Evolutionary conservation across 1,140 invertebrate species (phyloP), one percentile per base, ranked within the genome.

Genomic region (Meloidogyne hapla): DNA sequence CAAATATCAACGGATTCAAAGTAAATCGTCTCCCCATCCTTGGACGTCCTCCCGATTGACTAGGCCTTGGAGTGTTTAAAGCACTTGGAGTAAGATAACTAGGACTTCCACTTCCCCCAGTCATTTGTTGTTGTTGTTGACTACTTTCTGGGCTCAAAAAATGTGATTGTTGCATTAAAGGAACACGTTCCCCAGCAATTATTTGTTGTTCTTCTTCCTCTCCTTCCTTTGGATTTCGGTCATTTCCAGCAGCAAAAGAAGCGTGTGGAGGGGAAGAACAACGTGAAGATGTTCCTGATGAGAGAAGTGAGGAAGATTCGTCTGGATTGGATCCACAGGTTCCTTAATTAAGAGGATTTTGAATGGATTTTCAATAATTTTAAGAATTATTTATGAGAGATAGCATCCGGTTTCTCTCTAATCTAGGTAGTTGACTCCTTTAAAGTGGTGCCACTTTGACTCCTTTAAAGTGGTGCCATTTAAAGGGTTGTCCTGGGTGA

Each of bases 1-100:
- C 85, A 76, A 86, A 86, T 25, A 86, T 87, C 15, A 86, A 42
- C 40, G 84, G 85, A 67, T 86, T 86, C 21, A 86, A 80, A 6
- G 85, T 86, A 73, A 86, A 87, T 18, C 84, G 76, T 33, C 80
- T 69, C 4, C 80, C 80, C 77, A 79, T 79, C 4, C 80, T 79
- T 40, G 74, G 62, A 13, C 56, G 42, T 33, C 13, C 63, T 25
- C 62, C 26, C 25, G 56, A 61, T 38, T 48, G 56, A 48, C 77
- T 62, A 56, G 48, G 72, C 48, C 77, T 42, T 15, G 74, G 63
- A 18, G 74, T 71, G 15, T 61, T 78, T 15, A 68, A 38, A 15
- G 77, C 62, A 63, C 75, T 42, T 33, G 75, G 63, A 12, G 48
- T 56, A 13, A 42, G 13, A 56, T n/a, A 56, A 56, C n/a, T 6